These are phyloP conservation scores for Hesperophylax magnus DNA, from an alignment of 1,140 invertebrate species.

Conservation along the genomic window DNA sequence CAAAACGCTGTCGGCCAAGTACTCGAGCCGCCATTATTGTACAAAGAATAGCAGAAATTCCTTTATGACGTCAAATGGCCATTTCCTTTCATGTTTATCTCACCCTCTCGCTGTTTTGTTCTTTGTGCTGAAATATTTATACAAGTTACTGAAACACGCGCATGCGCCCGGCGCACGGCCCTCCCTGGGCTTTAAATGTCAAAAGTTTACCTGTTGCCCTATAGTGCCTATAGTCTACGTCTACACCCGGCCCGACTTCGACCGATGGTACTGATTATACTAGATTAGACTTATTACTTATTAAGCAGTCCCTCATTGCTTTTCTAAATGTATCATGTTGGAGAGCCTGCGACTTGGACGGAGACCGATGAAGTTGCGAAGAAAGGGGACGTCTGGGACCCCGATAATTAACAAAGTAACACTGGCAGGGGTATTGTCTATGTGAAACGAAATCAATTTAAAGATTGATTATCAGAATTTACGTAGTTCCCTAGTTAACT, in stretches of 20 bases:
- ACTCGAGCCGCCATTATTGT: too few relatives aligned
- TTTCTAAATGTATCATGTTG: too few relatives aligned
- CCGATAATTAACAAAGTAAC: too few relatives aligned
- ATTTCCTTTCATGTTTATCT: background rate
- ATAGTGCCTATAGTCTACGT: too few relatives aligned
- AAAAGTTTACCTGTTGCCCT: conserved; percentile 29
- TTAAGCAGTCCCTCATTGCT: background rate
- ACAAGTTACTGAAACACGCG: background rate
- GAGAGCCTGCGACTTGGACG: too few relatives aligned
- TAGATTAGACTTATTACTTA: background rate
- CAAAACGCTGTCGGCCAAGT: too few relatives aligned
- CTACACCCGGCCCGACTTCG: background rate
- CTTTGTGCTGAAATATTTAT: conserved; percentile 25
- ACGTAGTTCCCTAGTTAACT: too few relatives aligned
- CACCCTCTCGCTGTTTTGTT: conserved; percentile 4
- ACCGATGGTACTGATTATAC: background rate
- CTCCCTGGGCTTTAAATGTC: conserved; percentile 21
- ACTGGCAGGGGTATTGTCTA: too few relatives aligned
- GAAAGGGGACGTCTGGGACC: too few relatives aligned
- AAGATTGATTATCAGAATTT: too few relatives aligned
- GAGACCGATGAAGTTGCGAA: too few relatives aligned
- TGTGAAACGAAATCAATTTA: too few relatives aligned
- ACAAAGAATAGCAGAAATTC: background rate
- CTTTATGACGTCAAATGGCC: background rate
- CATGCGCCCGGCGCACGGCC: background rate